A percentile compares a stretch with the other conserved stretches of the same genome.
Conservation (phyloP, 1,140 invertebrate species). For the Drosophila grimshawi region DNA sequence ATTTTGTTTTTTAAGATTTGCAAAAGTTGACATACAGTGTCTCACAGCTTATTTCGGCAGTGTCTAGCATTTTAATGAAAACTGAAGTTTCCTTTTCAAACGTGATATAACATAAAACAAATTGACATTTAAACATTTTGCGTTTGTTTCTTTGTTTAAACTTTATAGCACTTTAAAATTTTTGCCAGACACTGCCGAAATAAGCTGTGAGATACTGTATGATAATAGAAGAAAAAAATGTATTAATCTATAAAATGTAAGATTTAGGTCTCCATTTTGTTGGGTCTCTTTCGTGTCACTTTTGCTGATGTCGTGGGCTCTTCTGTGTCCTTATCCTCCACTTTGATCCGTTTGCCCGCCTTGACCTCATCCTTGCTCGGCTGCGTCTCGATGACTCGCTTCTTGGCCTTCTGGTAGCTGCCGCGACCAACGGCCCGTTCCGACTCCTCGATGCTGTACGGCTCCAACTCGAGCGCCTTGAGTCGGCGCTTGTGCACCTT, state of each 20-base stretch:
- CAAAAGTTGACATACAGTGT: slow-evolving; percentile 8
- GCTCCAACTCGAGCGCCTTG: slow-evolving; percentile 95
- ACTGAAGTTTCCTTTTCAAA: too few species aligned
- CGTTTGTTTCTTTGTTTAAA: too few species aligned
- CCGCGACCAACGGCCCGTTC: slow-evolving; percentile 95
- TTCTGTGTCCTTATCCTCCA: slow-evolving; percentile 44
- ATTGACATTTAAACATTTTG: too few species aligned
- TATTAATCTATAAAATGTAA: too few species aligned
- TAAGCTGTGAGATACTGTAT: too few species aligned
- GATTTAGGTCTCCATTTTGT: slow-evolving; percentile 63
- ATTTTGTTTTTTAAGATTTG: neutral
- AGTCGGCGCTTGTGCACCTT: slow-evolving; percentile 96
- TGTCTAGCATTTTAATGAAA: too few species aligned
- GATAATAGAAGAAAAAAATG: too few species aligned
- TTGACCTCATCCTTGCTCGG: slow-evolving; percentile 78
- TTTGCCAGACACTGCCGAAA: too few species aligned
- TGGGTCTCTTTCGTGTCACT: slow-evolving; percentile 51
- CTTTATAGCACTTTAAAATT: too few species aligned
- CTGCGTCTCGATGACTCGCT: slow-evolving; percentile 92
- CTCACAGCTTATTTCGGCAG: too few species aligned
- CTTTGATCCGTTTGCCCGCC: slow-evolving; percentile 72
- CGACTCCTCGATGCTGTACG: slow-evolving; percentile 96
- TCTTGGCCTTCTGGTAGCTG: slow-evolving; percentile 90
- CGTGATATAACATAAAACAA: too few species aligned
- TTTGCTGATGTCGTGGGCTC: slow-evolving; percentile 37